Evolutionary conservation across 2,797 vertebrate genomes (phyloP), one percentile per base, ranked within the genome.

Genomic region (Mormyrops boulengeri): DNA sequence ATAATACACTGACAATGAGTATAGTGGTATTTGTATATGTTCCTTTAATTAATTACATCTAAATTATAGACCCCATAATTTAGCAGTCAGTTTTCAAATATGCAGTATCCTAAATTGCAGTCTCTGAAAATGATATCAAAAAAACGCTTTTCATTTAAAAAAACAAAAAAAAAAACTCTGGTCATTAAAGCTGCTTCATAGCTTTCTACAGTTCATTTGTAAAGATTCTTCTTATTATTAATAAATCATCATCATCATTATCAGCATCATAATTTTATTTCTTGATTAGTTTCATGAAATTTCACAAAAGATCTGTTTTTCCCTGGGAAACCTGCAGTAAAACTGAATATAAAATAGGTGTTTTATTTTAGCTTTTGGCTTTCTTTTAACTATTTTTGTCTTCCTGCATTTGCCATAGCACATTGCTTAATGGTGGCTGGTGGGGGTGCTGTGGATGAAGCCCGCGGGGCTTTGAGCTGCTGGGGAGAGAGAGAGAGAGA

Each of bases 301-400:
- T 19, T 41, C 66, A 73, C 30, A 47, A 47, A 80, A 82, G 38
- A 47, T 82, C 12, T 19, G 38, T 82, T 82, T 47, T 82, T 41
- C 77, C 19, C 77, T 4, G 17, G 77, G 38, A n/a, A 82, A 44
- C 41, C 77, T 44, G 77, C 41, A 47, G 77, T 82, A 47, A 82
- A n/a, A 47, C 17, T 82, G 77, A 38, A 82, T 82, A 82, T 82
- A 47, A 82, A 82, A 82, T 47, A 82, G 77, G 3, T 77, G 69
- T 41, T 82, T 82, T 82, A 82, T 82, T 82, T 82, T 82, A 82
- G 77, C 77, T 80, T 80, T 80, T 44, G 9, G 38, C 38, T 44
- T 44, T 80, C 73, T 44, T 80, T n/a, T 86, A 52, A 86, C 50
- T 86, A 86, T 52, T 52, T 86, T 86, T 57, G 22, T 14, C 50